Conservation (phyloP, 2,797 vertebrate genomes). For the Poeciliopsis turneri region DNA sequence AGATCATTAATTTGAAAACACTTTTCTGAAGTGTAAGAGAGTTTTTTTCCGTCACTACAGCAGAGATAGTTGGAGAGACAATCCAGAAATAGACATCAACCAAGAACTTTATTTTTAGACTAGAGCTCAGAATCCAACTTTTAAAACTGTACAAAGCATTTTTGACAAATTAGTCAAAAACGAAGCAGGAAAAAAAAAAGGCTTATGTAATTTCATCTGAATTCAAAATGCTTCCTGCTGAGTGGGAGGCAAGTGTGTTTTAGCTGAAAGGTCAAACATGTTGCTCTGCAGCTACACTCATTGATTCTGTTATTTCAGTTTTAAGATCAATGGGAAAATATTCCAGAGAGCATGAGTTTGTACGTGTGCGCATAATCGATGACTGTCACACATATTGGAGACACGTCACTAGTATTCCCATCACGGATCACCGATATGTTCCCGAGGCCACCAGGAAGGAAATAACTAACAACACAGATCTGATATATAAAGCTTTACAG, state of each 20-base stretch:
- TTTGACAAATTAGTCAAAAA: slow-evolving; percentile 11
- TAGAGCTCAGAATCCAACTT: not conserved
- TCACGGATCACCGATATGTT: slow-evolving; percentile 58
- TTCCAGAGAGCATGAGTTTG: slow-evolving; percentile 26
- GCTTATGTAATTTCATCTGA: slow-evolving; percentile 29
- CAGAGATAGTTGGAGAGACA: not conserved
- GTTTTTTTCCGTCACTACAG: not conserved
- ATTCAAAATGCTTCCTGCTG: slow-evolving; percentile 28
- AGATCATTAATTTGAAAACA: not conserved
- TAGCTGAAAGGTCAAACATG: slow-evolving; percentile 58
- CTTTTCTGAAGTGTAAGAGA: not conserved
- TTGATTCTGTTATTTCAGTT: slow-evolving; percentile 53
- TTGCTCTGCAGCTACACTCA: slow-evolving; percentile 35
- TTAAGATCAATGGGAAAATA: slow-evolving; percentile 48
- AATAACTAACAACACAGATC: slow-evolving; percentile 33
- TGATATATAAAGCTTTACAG: not conserved
- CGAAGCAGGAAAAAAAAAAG: slow-evolving; percentile 10
- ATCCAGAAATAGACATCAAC: not conserved
- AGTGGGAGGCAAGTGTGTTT: slow-evolving; percentile 43
- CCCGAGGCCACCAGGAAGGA: slow-evolving; percentile 50
- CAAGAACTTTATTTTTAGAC: not conserved
- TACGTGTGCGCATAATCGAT: not conserved
- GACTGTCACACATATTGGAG: not conserved
- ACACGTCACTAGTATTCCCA: slow-evolving; percentile 19
- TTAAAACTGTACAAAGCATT: slow-evolving; percentile 7